phyloP scores from a whole-genome alignment of 1,140 invertebrate genomes.

The Zaprionus ornatus region DNA sequence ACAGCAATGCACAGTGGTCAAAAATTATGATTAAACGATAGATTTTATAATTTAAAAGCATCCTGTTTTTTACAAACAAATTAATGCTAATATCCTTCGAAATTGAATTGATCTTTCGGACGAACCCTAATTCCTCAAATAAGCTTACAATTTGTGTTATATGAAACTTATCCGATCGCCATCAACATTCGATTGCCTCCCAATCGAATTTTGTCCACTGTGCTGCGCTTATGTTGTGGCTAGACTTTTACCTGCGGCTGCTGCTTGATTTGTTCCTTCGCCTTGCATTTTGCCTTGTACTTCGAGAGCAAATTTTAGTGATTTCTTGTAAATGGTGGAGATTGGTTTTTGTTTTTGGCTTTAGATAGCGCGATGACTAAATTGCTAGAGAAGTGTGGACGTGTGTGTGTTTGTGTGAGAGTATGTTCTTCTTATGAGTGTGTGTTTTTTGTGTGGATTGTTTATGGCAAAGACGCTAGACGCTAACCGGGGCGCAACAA shows the following conservation, averaged over 20 bases:
- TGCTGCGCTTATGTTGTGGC: constrained; percentile 42
- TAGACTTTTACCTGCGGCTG: constrained; percentile 70
- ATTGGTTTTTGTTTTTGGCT: constrained; percentile 36
- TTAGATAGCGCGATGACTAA: constrained; percentile 69
- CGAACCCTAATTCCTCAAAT: not conserved
- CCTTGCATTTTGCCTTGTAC: constrained; percentile 47
- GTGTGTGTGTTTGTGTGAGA: constrained; percentile 44
- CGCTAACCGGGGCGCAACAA: constrained; percentile 48
- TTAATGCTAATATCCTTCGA: not conserved
- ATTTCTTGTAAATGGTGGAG: constrained; percentile 52
- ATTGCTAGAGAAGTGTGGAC: constrained; percentile 58
- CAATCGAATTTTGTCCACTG: constrained; percentile 31
- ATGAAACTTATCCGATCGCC: not conserved
- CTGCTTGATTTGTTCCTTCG: constrained; percentile 48
- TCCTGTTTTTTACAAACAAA: not conserved
- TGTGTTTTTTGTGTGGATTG: constrained; percentile 44
- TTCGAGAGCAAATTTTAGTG: constrained; percentile 72
- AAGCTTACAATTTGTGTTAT: not conserved
- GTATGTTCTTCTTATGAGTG: constrained; percentile 28
- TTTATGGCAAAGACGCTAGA: constrained; percentile 66
- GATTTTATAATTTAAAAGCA: not conserved
- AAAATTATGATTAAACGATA: constrained; percentile 32
- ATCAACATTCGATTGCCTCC: constrained; percentile 21
- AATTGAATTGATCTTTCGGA: not conserved
- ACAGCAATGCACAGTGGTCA: constrained; percentile 54